Percentiles rank a stretch among this genome's conserved stretches.
phyloP scores from a whole-genome alignment of 2,797 vertebrate genomes.

The Periophthalmus magnuspinnatus region DNA sequence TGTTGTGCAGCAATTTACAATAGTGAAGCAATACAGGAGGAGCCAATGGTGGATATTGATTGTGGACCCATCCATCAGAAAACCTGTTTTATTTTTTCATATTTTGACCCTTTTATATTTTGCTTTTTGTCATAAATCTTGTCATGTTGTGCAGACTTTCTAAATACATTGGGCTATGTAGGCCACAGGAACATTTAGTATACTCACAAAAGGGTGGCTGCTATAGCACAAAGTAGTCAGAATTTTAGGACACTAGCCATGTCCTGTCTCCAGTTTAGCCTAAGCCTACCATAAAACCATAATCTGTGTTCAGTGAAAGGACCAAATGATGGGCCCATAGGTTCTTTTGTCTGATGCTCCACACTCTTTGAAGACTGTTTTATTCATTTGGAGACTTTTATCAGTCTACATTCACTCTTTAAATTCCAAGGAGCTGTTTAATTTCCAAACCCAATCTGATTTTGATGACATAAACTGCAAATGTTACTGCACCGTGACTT shows the following conservation, averaged over 20 bases:
- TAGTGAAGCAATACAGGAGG: not conserved
- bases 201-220: not conserved
- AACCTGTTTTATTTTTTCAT: not conserved
- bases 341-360: not conserved
- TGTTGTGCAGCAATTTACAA: slow-evolving; percentile 30
- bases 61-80: not conserved
- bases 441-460: not conserved
- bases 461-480: slow-evolving; percentile 30
- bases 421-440: slow-evolving; percentile 38
- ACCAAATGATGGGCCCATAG: too few relatives aligned
- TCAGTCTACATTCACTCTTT: slow-evolving; percentile 10
- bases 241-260: not conserved
- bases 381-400: not conserved
- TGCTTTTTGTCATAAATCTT: too few relatives aligned
- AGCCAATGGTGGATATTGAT: not conserved
- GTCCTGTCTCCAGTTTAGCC: not conserved
- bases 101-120: not conserved
- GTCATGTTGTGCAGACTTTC: not conserved
- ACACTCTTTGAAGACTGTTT: not conserved
- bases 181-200: too few relatives aligned
- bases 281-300: not conserved
- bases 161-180: not conserved
- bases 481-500: slow-evolving; percentile 42
- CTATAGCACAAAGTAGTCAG: not conserved
- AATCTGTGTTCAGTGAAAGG: not conserved